These are phyloP conservation scores for Oreohelix idahoensis DNA, from an alignment of 1,140 invertebrate genomes.

Conservation along the genomic window DNA sequence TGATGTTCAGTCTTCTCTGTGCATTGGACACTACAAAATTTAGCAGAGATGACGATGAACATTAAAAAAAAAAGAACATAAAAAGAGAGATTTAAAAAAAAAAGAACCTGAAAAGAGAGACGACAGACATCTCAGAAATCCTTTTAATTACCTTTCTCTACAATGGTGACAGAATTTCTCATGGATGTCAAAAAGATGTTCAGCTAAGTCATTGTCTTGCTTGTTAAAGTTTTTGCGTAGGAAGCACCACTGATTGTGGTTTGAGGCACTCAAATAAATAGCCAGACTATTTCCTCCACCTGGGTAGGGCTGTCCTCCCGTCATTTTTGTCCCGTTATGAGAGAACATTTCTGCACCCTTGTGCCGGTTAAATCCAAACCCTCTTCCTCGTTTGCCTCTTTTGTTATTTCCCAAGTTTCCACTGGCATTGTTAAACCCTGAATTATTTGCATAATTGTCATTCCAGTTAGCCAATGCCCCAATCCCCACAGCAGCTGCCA, in stretches of 20 bases:
- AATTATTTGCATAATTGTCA: not conserved
- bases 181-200: slow-evolving; percentile 20
- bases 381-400: not conserved
- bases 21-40: no score
- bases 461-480: slow-evolving; percentile 1
- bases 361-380: not conserved
- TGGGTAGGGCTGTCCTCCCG: not conserved
- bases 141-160: slow-evolving; percentile 16
- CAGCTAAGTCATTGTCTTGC: slow-evolving; percentile 11
- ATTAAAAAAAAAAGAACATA: not conserved
- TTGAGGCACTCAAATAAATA: not conserved
- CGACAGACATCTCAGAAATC: no score
- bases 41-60: no score
- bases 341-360: not conserved
- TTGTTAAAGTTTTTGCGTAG: slow-evolving; percentile 15
- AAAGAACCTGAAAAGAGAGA: not conserved
- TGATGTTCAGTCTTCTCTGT: no score
- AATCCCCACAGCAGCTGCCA: not conserved
- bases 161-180: slow-evolving; percentile 11
- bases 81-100: not conserved
- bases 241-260: slow-evolving; percentile 25
- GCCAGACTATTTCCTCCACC: not conserved
- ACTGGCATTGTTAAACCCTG: not conserved
- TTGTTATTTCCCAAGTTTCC: not conserved
- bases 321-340: not conserved